Evolutionary conservation across 2,888 invertebrate species (phyloP), one percentile per base, ranked within the genome.

Genomic region (Barypeithes pellucidus): DNA sequence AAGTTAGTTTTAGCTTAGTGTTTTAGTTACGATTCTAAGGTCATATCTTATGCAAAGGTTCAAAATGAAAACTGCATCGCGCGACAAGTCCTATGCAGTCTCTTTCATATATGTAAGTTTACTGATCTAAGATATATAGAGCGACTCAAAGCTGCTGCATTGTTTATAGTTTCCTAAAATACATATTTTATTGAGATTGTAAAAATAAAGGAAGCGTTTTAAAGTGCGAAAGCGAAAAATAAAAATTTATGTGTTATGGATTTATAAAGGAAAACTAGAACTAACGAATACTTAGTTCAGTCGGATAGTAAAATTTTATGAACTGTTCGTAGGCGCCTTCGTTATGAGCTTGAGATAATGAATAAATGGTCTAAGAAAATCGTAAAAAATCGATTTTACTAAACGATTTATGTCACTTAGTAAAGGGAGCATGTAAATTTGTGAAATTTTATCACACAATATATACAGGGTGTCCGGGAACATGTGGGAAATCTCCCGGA

Each of bases 131-230:
- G 3, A 22, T 24, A 50, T 18, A 20, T n/a, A 24, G n/a, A 47
- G 50, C 9, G 1, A 24, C 50, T 50, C 12, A 50, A 50, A 50
- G n/a, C 22, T 22, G 12, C 22, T 50, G 50, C 24, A 50, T 24
- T 50, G 50, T 50, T 50, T 24, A 50, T 50, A 11, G 3, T 50
- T 50, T 50, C 47, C 22, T 24, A 22, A 22, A 50, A 22, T 50
- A 24, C 22, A 50, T 24, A 4, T 50, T 50, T 50, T 50, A 50
- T 50, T 22, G n/a, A 22, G 50, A 24, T 50, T 50, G 22, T 50
- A 50, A 50, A 50, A 24, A 50, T 24, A n/a, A 7, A 22, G n/a
- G 50, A 50, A 24, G n/a, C 50, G 16, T 20, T 50, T 50, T 50
- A 24, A 50, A 24, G 22, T 50, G 12, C 16, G 24, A 22, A 1